Evolutionary conservation across 2,797 vertebrate species (phyloP), one percentile per base, ranked within the genome.

Genomic region (Percopsis omiscomaycus): DNA sequence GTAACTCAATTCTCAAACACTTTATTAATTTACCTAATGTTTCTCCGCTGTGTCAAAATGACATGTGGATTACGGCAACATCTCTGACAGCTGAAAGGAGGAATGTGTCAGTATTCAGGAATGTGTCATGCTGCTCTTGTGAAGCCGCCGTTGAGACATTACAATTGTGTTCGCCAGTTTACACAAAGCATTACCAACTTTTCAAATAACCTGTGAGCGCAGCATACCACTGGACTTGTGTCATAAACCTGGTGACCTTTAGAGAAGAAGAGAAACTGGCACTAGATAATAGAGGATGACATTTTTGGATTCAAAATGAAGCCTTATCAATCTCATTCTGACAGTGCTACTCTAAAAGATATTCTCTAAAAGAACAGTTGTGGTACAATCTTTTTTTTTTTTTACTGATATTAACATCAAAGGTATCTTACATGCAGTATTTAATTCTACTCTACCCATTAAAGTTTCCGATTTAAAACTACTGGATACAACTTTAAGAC

Each of bases 191-290:
- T 46, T 13, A 64, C 52, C 30, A 52, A 6, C 11, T n/a, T 60
- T 67, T 58, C 59, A 14, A 55, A 28, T 75, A 48, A 69, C 78
- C 77, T 69, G 65, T 51, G 55, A 77, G 70, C 74, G 58, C 15
- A 76, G 49, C 55, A 69, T 54, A 55, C 61, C 55, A 42, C 2
- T 15, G 44, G 53, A 51, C 8, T 42, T 51, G 54, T 73, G 68
- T 55, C 62, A 73, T 66, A 15, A 67, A 75, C 46, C 45, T 73
- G 70, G 74, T 71, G 69, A 42, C 37, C 8, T 42, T 42, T 42
- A 42, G 15, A 14, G 67, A 62, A 64, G 29, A 54, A 37, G 12
- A 30, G 8, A 37, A 58, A 13, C 37, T 42, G 8, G 6, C 8
- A 29, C 56, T 44, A 52, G 14, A 62, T 27, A 37, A 64, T 32